Evolutionary conservation across 2,113 vertebrate genomes (phyloP).

Genomic region (Sinosuthora webbiana): DNA sequence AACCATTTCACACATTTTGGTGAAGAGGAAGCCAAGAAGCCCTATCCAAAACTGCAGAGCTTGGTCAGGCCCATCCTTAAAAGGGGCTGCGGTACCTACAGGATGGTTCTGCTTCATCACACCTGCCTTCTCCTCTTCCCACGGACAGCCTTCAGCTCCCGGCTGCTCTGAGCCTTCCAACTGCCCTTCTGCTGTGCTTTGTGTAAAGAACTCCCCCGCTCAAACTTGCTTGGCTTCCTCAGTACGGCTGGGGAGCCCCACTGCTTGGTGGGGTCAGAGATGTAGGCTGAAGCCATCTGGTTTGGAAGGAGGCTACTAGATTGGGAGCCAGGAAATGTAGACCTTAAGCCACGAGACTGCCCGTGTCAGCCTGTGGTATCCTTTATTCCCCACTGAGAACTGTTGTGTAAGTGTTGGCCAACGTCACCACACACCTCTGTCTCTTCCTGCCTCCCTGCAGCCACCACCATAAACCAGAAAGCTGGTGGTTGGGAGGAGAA

Average conservation of each 20-base stretch:
- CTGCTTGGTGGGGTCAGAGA: not conserved
- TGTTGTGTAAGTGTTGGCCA: not conserved
- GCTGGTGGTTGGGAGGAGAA: not conserved
- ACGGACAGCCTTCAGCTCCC: rapidly evolving
- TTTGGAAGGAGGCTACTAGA: not conserved
- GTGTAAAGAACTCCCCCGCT: rapidly evolving
- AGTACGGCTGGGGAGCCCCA: rapidly evolving
- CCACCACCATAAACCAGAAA: too few relatives aligned
- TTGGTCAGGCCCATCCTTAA: not conserved
- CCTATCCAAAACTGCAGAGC: not conserved
- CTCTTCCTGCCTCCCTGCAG: not conserved
- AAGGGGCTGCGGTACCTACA: rapidly evolving
- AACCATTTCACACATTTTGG: not conserved
- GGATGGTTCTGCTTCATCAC: not conserved
- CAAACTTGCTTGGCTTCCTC: not conserved
- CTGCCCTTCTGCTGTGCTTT: not conserved
- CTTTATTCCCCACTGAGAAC: not conserved
- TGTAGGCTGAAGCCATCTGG: not conserved
- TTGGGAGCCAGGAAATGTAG: not conserved
- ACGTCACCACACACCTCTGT: rapidly evolving
- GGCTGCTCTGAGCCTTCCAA: not conserved
- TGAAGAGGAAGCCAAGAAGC: not conserved
- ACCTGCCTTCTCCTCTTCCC: not conserved
- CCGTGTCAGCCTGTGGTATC: not conserved
- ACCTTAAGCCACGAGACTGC: not conserved